phyloP scores from a whole-genome alignment of 2,888 invertebrate species.

The Allacma fusca region DNA sequence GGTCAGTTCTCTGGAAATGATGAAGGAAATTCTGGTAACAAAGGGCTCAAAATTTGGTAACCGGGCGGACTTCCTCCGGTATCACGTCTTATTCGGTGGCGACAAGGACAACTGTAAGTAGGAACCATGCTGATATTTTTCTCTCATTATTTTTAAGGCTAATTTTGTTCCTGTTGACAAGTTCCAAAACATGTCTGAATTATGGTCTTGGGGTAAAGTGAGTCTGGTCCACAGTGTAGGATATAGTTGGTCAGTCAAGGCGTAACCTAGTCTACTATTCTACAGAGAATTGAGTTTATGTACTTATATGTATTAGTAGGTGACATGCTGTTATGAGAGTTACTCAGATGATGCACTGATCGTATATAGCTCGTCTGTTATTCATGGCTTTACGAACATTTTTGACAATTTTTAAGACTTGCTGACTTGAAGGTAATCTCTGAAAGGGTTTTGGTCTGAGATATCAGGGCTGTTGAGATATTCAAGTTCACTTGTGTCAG shows the following conservation, averaged over 20 bases:
- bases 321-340: neutral
- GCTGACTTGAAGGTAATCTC: constrained; percentile 24
- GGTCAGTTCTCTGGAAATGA: constrained; percentile 58
- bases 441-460: constrained; percentile 19
- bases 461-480: neutral
- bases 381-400: neutral
- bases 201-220: neutral
- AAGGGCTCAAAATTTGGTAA: constrained; percentile 81
- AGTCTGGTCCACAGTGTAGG: neutral
- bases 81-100: constrained; percentile 82
- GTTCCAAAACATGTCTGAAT: neutral
- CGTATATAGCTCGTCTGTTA: neutral
- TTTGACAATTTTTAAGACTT: constrained; percentile 7
- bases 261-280: constrained; percentile 27
- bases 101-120: constrained; percentile 88
- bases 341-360: neutral
- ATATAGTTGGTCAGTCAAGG: neutral
- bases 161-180: neutral
- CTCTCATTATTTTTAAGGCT: constrained; percentile 10
- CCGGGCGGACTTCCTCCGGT: constrained; percentile 81
- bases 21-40: constrained; percentile 57
- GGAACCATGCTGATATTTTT: neutral
- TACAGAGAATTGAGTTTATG: neutral
- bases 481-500: constrained; percentile 24
- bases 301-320: neutral